Evolutionary conservation across 1,140 invertebrate genomes (phyloP), one percentile per base, ranked within the genome.

Genomic region (Eubasilissa regina): DNA sequence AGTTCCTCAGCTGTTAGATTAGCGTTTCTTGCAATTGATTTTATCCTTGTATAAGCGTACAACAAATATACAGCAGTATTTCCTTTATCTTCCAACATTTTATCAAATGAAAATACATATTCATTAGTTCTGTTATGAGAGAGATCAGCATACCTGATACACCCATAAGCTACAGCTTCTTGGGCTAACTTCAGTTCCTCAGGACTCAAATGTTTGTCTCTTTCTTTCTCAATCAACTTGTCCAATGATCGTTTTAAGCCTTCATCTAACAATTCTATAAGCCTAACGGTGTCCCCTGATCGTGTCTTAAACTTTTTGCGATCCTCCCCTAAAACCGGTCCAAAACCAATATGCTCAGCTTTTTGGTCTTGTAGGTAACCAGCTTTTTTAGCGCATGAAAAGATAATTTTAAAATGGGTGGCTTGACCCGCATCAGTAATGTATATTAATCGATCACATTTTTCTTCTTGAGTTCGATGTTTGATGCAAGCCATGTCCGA

Each of bases 241-340:
- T 96, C 94, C 74, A 94, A 87, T 9, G 97, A 91, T 76, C 97
- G 91, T 80, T 93, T 94, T 21, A 99, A 85, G 64, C 97, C 98
- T 92, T 99, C 98, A 85, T 99, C 94, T 7, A 99, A 88, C n/a
- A 99, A 89, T 83, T 99, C 96, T 10, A 92, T 91, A 0, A 99
- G 89, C 81, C 96, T 93, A 0, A 99, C 94, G 8, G 97, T 98
- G 82, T 99, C 98, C 7, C 98, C 98, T 44, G 98, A 99, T 73
- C 99, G 92, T 0, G 98, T 99, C 90, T 99, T 99, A 85, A 99
- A 99, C 87, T 99, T 99, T 86, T 99, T 99, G 86, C 96, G 98
- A 89, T 99, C 98, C 89, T 99, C 98, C 15, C 99, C 99, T 0
- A 99, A 89, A 0, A 99, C 99, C 9, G 99, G 95, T 19, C 99